Evolutionary conservation across 2,797 vertebrate species (phyloP).

Genomic region (Aphelocoma californica): DNA sequence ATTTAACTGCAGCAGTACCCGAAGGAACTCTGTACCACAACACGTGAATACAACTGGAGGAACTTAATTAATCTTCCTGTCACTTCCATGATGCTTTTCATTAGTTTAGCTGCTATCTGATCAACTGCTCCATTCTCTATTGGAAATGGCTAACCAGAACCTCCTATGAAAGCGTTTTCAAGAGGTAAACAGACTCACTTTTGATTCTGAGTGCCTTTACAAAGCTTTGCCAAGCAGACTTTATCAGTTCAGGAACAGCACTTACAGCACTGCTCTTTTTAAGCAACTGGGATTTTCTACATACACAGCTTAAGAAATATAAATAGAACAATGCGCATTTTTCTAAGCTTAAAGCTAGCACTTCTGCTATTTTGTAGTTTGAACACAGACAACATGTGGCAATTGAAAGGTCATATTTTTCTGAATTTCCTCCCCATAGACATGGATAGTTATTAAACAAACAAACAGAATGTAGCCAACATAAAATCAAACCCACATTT

Average conservation of each 20-base stretch:
- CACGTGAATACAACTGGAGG: constrained; percentile 77
- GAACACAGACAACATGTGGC: neutral
- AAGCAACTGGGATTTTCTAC: neutral
- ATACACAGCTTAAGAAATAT: neutral
- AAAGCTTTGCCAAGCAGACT: constrained; percentile 17
- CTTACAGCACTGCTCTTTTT: neutral
- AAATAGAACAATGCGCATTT: neutral
- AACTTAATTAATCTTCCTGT: constrained; percentile 98
- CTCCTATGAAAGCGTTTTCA: constrained; percentile 58
- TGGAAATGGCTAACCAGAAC: constrained; percentile 73
- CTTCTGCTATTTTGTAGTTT: neutral
- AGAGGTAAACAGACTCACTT: constrained; percentile 69
- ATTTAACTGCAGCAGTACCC: constrained; percentile 83
- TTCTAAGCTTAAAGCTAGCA: neutral
- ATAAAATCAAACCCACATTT: neutral
- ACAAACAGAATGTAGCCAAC: neutral
- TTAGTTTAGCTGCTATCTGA: constrained; percentile 93
- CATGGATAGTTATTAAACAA: neutral
- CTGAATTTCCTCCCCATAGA: neutral
- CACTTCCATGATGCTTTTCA: constrained; percentile 91
- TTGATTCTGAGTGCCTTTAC: constrained; percentile 29
- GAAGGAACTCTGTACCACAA: constrained; percentile 78
- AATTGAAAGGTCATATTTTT: constrained; percentile 9
- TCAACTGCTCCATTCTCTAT: constrained; percentile 79
- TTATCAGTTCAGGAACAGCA: constrained; percentile 29